Evolutionary conservation across 2,797 vertebrate species (phyloP), one percentile per base, ranked within the genome.

Genomic region (Hypotaenidia okinawae): DNA sequence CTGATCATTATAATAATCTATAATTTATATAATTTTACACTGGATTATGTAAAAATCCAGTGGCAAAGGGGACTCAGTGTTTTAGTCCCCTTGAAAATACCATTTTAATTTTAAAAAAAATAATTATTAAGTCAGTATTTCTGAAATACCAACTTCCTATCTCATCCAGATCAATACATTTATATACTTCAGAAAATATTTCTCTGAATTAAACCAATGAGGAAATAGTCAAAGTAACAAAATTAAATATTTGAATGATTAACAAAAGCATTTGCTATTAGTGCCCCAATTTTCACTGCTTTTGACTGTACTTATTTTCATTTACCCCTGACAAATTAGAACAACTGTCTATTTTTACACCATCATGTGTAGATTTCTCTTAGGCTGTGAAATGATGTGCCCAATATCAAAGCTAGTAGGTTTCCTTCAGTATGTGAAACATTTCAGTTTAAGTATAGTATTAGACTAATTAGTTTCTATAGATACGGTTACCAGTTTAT

Each of bases 231-330:
- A 16, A 45, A 51, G 5, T 32, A 8, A 62, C 3, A 63, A 37
- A 66, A 84, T 33, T 37, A 45, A 58, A 24, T 54, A 39, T 55
- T 49, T 1, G 67, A 37, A 28, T 52, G 32, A 33, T 74, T 52
- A 33, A 16, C 5, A 37, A 24, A 3, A 6, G 0, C 25, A 41
- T 76, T 58, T 23, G 30, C 10, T 69, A 6, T 54, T 70, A 17
- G 1, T 30, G 4, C 6, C 8, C 6, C 1, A 3, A 9, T 16
- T 55, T 83, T 70, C 14, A 4, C 5, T 0, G 0, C 4, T 62
- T 80, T 55, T 39, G 12, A 58, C 4, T n/a, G 2, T 51, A 3
- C 1, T 57, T 74, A 17, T 77, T 84, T 75, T 28, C 3, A 61
- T 54, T 79, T 64, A 2, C 47, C 3, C 13, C 1, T 77, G 47